Conservation (phyloP, 2,888 invertebrate species). For the Arge pagana region DNA sequence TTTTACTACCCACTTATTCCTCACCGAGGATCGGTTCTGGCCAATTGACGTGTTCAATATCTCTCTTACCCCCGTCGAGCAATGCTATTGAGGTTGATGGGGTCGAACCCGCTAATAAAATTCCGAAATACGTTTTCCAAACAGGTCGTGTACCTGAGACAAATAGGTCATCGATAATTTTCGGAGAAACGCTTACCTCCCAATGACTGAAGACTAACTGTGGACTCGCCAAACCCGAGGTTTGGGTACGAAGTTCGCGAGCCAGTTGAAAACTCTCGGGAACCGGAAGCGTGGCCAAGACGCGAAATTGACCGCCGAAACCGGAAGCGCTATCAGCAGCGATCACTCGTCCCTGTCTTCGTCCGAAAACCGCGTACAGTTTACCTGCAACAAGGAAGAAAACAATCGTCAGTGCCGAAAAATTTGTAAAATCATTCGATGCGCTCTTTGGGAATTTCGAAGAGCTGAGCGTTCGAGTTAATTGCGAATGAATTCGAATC, state of each 20-base stretch:
- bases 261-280: slow-evolving; percentile 97
- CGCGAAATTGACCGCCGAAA: slow-evolving; percentile 83
- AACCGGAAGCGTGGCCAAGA: slow-evolving; percentile 89
- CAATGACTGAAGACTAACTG: slow-evolving; percentile 97
- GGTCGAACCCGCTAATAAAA: slow-evolving; percentile 13
- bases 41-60: no score
- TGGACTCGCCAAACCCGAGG: slow-evolving; percentile 94
- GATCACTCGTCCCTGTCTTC: slow-evolving; percentile 85
- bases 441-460: no score
- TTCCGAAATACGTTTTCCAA: not conserved
- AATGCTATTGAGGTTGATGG: slow-evolving; percentile 7
- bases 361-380: slow-evolving; percentile 87
- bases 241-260: slow-evolving; percentile 90
- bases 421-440: no score
- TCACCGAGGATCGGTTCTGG: no score
- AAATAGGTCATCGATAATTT: no score
- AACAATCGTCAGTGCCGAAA: no score
- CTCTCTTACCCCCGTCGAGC: no score
- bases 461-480: no score
- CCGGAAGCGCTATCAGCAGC: slow-evolving; percentile 91
- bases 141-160: no score
- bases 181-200: slow-evolving; percentile 81
- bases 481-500: no score
- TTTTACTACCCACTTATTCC: no score
- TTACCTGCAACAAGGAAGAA: slow-evolving; percentile 66